Evolutionary conservation across 1,140 invertebrate genomes (phyloP), one percentile per base, ranked within the genome.

Genomic region (Mamestra configurata): DNA sequence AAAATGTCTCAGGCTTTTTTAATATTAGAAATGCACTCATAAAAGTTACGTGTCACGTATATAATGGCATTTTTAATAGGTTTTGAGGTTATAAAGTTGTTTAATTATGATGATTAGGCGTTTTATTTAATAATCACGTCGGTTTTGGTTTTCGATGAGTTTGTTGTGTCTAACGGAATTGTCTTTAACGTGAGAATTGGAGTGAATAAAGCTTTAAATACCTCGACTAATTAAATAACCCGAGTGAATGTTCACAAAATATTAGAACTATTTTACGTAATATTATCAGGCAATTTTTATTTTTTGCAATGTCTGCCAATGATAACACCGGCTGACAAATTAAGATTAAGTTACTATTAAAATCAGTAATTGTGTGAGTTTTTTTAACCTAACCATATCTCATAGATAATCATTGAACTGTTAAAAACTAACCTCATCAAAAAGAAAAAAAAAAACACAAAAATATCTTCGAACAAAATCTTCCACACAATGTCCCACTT

Each of bases 1-100:
- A 83, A 86, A 89, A 89, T 83, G 82, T 82, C 79, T 73, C 40
- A 71, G 53, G 57, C 81, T 80, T 83, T 79, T 78, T 78, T 80
- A 77, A 82, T 80, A 77, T 83, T 55, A 72, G 78, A 64, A 70
- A 79, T 57, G 77, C 43, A 72, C 55, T 79, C 43, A 68, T 79
- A 79, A 72, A 61, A 76, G 22, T 40, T 61, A 72, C 66, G 35
- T 79, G 77, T 64, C 51, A 59, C 77, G 77, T 77, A 24, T 43
- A 22, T 61, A 76, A 76, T 61, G 55, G 43, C 37, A 22, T 64
- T 76, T 77, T 66, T 68, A 66, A 53, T 77, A 53, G 75, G 49
- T 68, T 77, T 40, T 51, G 24, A 31, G 37, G 59, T 68, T 40
- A 68, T 66, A 53, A 77, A 53, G 18, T 61, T 77, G 68, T 77